Base-by-base conservation (phyloP, 2,888 invertebrate species). In the Prosopocoilus inquinatus region DNA sequence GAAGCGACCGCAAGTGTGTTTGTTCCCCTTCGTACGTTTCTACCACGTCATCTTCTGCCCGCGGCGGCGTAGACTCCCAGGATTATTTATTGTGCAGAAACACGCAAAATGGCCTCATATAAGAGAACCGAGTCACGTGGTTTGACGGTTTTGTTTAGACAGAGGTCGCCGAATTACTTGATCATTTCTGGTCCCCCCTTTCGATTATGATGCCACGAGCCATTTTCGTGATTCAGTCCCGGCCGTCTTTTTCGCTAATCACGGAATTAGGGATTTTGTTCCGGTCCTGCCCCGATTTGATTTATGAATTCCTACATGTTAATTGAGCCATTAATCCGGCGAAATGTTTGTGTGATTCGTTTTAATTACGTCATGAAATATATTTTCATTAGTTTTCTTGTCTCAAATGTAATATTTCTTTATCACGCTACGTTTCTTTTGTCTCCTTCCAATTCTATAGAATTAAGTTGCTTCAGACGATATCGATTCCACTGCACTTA, bases 81-180 rank as follows among this genome's bases (percentile, higher is more conserved):
- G 12, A 12, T 36, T 36, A 36, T 36, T 36, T 36, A 36, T 36
- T 9, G 36, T 36, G 36, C 38, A 13, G 38, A 38, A 36, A 36
- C 36, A 36, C 36, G 36, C 36, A 36, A 36, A 36, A 36, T 12
- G 12, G 9, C 36, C 36, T 36, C 36, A 57, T 60, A 63, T 61
- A 63, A 63, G 55, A 55, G 58, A 61, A 63, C 60, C 61, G 47
- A 58, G 60, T 63, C 60, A 58, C 61, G 63, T 55, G 61, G 58
- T 51, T 57, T 57, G 50, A 58, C 57, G 58, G 51, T 47, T 58
- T 50, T 61, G 57, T 59, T 58, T 55, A 60, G 54, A 54, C 52
- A 57, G 50, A 49, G 53, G 53, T 54, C 36, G 36, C 20, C 20
- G 12, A 36, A 36, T 36, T 36, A 36, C 36, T 36, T n/a, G 4